Conservation (phyloP, 2,797 vertebrate genomes). For the Neostethus bicornis region DNA sequence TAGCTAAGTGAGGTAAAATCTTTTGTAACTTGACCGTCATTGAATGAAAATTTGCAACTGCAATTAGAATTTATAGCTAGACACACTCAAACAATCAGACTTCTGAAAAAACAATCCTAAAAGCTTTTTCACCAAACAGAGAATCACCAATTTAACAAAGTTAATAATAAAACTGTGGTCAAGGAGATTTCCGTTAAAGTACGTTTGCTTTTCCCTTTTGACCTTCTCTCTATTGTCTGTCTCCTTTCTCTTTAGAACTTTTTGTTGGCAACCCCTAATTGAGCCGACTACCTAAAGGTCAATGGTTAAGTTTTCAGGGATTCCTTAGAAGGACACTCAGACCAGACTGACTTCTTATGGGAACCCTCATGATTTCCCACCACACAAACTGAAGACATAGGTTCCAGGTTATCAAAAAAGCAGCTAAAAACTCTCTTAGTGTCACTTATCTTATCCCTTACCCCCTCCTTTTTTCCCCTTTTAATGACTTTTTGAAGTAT, state of each 20-base stretch:
- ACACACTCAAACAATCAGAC: conserved; percentile 26
- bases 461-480: conserved; percentile 58
- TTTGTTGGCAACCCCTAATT: conserved; percentile 66
- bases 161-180: conserved; percentile 31
- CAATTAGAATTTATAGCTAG: conserved; percentile 25
- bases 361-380: conserved; percentile 40
- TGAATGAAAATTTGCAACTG: conserved; percentile 28
- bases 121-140: conserved; percentile 22
- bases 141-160: conserved; percentile 34
- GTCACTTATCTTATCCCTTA: conserved; percentile 36
- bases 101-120: conserved; percentile 19
- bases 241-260: conserved; percentile 35
- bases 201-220: conserved; percentile 24
- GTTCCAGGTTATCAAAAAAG: conserved; percentile 73
- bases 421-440: conserved; percentile 47
- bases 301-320: conserved; percentile 81
- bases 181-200: conserved; percentile 27
- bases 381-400: conserved; percentile 64
- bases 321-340: conserved; percentile 72
- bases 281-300: conserved; percentile 64
- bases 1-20: no score
- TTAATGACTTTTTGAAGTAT: conserved; percentile 80
- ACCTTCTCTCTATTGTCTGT: conserved; percentile 25
- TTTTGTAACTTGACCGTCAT: conserved; percentile 31
- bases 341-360: conserved; percentile 56